phyloP scores from a whole-genome alignment of 92 coral and sea anemone species.

The Porites evermanni region DNA sequence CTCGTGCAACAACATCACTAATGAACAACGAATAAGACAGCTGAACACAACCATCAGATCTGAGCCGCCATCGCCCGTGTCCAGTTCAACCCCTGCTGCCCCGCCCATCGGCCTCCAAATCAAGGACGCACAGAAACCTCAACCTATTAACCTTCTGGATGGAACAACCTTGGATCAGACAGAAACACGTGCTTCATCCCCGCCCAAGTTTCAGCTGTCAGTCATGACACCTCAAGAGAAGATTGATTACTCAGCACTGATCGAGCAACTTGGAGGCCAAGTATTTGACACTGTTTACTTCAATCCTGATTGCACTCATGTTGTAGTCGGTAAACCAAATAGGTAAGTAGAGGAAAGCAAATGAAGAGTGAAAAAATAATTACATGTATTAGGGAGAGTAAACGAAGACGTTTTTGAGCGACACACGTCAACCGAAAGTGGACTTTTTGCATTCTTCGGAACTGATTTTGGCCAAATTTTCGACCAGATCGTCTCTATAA shows the following conservation, averaged over 20 bases:
- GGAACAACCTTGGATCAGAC: constrained; percentile 34
- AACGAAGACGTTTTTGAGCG: too few species aligned
- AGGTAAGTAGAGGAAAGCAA: constrained; percentile 55
- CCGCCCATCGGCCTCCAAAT: constrained; percentile 87
- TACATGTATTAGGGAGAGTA: too few species aligned
- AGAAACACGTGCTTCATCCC: constrained; percentile 45
- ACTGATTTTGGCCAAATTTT: too few species aligned
- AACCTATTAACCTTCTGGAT: constrained; percentile 83
- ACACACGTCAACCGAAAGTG: too few species aligned
- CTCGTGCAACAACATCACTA: constrained; percentile 1
- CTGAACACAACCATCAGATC: constrained; percentile 36
- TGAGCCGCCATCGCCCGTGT: constrained; percentile 77
- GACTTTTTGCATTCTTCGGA: too few species aligned
- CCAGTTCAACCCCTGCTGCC: constrained; percentile 90
- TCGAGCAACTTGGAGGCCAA: constrained; percentile 93
- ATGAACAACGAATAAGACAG: constrained; percentile 24
- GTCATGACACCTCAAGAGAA: constrained; percentile 96
- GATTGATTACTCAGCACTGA: constrained; percentile 88
- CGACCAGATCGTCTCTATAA: too few species aligned
- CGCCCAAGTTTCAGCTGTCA: constrained; percentile 86
- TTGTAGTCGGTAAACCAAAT: constrained; percentile 89
- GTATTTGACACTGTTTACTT: constrained; percentile 87
- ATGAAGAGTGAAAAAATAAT: constrained; percentile 45
- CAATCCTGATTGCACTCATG: constrained; percentile 88
- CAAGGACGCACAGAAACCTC: constrained; percentile 77